Conservation (phyloP, 2,797 vertebrate species). For the Spondyliosoma cantharus region DNA sequence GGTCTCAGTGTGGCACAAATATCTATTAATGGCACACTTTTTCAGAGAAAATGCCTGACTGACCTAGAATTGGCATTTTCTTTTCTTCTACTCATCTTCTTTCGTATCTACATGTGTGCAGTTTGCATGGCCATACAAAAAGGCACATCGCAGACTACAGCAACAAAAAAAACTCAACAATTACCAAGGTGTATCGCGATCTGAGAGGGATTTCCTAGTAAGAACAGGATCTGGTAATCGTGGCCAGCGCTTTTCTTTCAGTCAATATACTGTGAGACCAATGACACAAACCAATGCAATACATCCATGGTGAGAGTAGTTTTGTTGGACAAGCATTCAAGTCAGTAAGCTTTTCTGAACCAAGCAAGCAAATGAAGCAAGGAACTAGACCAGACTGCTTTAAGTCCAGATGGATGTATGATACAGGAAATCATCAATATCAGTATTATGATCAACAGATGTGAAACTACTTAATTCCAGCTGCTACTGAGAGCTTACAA, state of each 20-base stretch:
- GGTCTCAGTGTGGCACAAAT: constrained; percentile 40
- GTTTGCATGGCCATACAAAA: background rate
- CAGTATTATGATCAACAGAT: background rate
- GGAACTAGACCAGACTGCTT: background rate
- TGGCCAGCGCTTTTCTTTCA: background rate
- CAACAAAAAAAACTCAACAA: background rate
- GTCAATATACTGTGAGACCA: background rate
- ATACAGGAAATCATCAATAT: background rate
- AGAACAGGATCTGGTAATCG: background rate
- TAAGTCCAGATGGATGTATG: background rate
- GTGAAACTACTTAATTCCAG: background rate
- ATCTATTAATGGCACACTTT: constrained; percentile 64
- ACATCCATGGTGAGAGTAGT: background rate
- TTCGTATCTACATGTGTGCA: background rate
- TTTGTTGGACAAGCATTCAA: background rate
- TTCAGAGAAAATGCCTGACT: constrained; percentile 8
- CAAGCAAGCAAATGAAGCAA: background rate
- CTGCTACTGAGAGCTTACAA: background rate
- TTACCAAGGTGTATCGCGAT: background rate
- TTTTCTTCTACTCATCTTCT: constrained; percentile 5
- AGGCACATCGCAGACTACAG: background rate
- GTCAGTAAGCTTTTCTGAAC: background rate
- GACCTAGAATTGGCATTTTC: constrained; percentile 14
- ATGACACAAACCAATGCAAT: background rate
- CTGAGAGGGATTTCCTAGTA: background rate